Evolutionary conservation across 2,888 invertebrate genomes (phyloP), one percentile per base, ranked within the genome.

Genomic region (Marasmarcha lunaedactyla): DNA sequence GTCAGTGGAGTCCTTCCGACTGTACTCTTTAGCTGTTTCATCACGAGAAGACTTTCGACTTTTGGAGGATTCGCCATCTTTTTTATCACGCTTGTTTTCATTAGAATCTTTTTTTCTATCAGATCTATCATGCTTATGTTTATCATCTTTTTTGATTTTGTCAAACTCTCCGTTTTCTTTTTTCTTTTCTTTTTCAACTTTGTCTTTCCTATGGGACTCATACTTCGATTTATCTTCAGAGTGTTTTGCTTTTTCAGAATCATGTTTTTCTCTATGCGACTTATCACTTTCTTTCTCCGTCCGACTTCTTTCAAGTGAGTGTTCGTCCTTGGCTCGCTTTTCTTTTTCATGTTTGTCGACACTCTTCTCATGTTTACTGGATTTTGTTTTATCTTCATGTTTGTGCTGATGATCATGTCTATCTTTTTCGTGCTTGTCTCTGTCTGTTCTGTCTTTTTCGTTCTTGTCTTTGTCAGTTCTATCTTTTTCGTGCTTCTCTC

Each of bases 1-100:
- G 50, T 84, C 84, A 11, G 83, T 84, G 6, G 84, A 84, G 64
- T 84, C 84, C 59, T 84, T 84, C 4, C 84, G 66, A 50, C 62
- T 61, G 9, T 83, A 56, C 45, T 84, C 84, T 52, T 69, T 67
- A 1, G 61, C 48, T 33, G 63, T 58, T 57, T 84, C 84, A 46
- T 84, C 84, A 52, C 74, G 67, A 6, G 84, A 83, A 34, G 71
- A 63, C 49, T 84, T 84, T 27, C 76, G 62, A 47, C 55, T 59
- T 62, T 77, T 84, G 12, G 55, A 48, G 14, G 54, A 49, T 35
- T 81, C 83, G 14, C 51, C 53, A 33, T 79, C 79, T 50, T 73
- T 73, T 66, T 85, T 85, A 14, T 86, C 86, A 33, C 69, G 64
- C 55, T 78, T 81, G 25, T 54, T 42, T 4, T 81, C 84, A 43